A percentile compares a stretch with the other conserved stretches of the same genome.
Evolutionary conservation across 2,888 invertebrate species (phyloP).

Genomic region (Synergus gifuensis): DNA sequence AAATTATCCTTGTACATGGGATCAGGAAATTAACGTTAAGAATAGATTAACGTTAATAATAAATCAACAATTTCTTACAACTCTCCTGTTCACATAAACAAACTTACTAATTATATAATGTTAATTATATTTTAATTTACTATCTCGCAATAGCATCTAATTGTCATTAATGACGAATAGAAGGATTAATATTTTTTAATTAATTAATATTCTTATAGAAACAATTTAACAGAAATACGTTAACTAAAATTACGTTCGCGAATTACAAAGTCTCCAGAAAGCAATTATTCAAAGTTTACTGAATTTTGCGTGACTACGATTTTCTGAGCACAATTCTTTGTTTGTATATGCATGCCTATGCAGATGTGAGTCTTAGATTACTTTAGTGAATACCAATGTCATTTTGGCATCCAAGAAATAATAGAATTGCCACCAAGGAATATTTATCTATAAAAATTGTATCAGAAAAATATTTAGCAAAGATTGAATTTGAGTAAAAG

Average conservation of each 20-base stretch:
- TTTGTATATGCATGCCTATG: conserved; percentile 25
- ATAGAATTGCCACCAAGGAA: not conserved
- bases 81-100: not conserved
- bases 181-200: not conserved
- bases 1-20: not conserved
- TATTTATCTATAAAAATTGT: not conserved
- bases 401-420: not conserved
- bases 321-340: conserved; percentile 30
- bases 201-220: not conserved
- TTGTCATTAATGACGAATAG: not conserved
- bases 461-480: too few relatives aligned
- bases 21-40: not conserved
- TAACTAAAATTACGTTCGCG: not conserved
- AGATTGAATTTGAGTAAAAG: not conserved
- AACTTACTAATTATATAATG: not conserved
- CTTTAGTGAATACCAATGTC: conserved; percentile 34
- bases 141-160: not conserved
- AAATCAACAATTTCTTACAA: not conserved
- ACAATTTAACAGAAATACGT: not conserved
- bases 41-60: not conserved
- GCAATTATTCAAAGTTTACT: not conserved
- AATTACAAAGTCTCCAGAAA: not conserved
- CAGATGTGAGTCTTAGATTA: conserved; percentile 11
- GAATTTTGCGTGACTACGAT: not conserved
- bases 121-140: not conserved